Evolutionary conservation across 2,888 invertebrate species (phyloP), one percentile per base, ranked within the genome.

Genomic region (Dolichopus griseipennis): DNA sequence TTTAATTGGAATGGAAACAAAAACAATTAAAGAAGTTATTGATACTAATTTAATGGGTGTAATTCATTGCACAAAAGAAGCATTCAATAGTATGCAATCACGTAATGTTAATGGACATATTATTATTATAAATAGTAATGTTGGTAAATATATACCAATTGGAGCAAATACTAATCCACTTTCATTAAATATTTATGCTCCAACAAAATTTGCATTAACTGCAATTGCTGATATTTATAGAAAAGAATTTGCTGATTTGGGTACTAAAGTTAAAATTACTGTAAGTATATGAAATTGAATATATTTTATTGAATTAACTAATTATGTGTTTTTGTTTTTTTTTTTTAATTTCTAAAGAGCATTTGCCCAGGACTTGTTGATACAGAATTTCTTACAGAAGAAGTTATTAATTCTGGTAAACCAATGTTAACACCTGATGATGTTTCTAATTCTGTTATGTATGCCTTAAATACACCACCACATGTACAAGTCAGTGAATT

Each of bases 11-110:
- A 33, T 61, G 12, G 66, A 68, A 64, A 75, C 75, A 67, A 72
- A 73, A 2, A 71, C 72, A 10, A 69, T 77, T n/a, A 72, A 76
- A 70, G 72, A 77, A 34, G 74, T 80, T 0, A 77, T 84, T 2
- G 81, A 83, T 72, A 79, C 80, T 7, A 84, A 84, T 75, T 69
- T 83, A 0, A 80, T 78, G 71, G 84, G 81, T 0, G 72, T 79
- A 6, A 75, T 84, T 1, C 73, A 81, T 68, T 84, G 84, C 72
- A 78, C 74, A 0, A 80, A 83, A 4, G 79, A 79, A 68, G 84
- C 83, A 2, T 73, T 83, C 12, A 74, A 76, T 0, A 81, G 81
- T 1, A 83, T 84, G 83, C 79, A 70, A 65, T 65, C 61, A 18
- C 73, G 74, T 3, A 76, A 79, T 12, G 68, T 68, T 20, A 80